Conservation (phyloP, 2,797 vertebrate genomes). For the Myotis findleyi region DNA sequence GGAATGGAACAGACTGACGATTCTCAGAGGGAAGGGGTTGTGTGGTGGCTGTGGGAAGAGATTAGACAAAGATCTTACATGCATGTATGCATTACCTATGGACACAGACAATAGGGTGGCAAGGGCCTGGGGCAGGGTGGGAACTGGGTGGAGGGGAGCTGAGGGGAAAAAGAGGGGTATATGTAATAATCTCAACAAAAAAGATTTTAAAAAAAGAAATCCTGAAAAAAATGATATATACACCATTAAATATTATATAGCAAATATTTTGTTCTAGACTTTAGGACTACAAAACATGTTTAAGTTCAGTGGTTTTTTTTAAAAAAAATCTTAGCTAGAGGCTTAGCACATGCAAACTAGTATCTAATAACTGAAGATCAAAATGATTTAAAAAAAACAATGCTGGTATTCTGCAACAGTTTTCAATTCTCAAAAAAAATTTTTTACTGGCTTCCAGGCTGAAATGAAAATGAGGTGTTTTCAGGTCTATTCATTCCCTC, state of each 20-base stretch:
- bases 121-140: no score
- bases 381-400: constrained; percentile 1
- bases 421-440: constrained; percentile 15
- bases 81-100: no score
- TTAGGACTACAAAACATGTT: neutral
- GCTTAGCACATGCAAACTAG: constrained; percentile 43
- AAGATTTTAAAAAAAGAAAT: no score
- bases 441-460: neutral
- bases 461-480: constrained; percentile 61
- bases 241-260: neutral
- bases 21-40: no score
- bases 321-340: neutral
- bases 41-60: no score
- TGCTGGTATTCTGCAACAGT: neutral
- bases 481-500: constrained; percentile 53
- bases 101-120: no score
- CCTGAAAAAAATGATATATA: neutral
- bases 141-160: no score
- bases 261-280: constrained; percentile 36
- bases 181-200: no score
- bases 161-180: no score
- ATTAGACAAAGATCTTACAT: no score
- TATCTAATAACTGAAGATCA: neutral
- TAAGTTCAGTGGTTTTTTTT: neutral
- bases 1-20: no score